Conservation (phyloP, 2,113 vertebrate species). For the Conger conger region DNA sequence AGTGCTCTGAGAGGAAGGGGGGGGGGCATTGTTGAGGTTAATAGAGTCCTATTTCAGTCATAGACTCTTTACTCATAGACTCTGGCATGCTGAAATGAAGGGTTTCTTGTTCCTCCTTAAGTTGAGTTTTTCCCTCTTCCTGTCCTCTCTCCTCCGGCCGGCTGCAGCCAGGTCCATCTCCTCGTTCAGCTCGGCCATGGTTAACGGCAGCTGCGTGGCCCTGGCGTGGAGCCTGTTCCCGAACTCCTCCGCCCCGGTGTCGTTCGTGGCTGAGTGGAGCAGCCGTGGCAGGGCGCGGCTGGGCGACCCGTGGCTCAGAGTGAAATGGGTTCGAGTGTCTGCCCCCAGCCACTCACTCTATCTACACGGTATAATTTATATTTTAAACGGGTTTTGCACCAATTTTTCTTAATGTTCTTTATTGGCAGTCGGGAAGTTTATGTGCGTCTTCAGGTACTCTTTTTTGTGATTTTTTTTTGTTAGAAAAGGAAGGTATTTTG, state of each 20-base stretch:
- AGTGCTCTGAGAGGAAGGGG: not conserved
- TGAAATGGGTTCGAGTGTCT: constrained; percentile 78
- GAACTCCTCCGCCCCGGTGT: constrained; percentile 53
- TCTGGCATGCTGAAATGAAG: not conserved
- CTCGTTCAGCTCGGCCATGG: constrained; percentile 64
- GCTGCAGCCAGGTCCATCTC: constrained; percentile 69
- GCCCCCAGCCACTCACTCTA: constrained; percentile 63
- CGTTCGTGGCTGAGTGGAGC: constrained; percentile 85
- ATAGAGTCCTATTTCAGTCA: not conserved
- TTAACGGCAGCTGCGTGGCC: constrained; percentile 82
- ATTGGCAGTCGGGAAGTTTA: too few relatives aligned
- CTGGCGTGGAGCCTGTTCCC: constrained; percentile 77
- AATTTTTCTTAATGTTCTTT: too few relatives aligned
- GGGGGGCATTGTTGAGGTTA: not conserved
- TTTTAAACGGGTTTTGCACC: too few relatives aligned
- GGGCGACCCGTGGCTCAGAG: constrained; percentile 45
- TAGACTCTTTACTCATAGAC: not conserved
- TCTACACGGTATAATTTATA: constrained; percentile 56
- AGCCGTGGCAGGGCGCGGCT: constrained; percentile 51
- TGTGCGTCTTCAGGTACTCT: too few relatives aligned
- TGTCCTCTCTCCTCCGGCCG: constrained; percentile 6
- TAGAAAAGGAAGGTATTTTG: too few relatives aligned
- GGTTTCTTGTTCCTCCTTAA: not conserved
- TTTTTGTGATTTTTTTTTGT: too few relatives aligned
- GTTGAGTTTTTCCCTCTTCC: not conserved